phyloP scores from a whole-genome alignment of 2,113 vertebrate genomes.

The Melozone crissalis region DNA sequence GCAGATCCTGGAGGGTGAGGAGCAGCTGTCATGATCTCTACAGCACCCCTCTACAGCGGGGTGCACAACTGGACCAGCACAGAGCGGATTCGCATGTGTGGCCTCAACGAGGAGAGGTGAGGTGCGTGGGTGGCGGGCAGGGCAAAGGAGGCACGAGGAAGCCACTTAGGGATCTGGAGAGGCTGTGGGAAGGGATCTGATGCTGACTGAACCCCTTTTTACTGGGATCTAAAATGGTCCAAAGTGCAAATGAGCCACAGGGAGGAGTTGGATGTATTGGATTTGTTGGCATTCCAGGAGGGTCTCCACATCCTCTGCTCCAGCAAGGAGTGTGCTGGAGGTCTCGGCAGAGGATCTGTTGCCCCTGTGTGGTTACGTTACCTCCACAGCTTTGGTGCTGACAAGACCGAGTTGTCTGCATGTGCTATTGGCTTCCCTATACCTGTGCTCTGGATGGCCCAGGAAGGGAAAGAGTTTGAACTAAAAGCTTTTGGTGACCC shows the following conservation, averaged over 20 bases:
- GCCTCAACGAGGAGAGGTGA: conserved; percentile 85
- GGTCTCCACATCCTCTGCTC: rapidly evolving
- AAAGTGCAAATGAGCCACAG: neutral
- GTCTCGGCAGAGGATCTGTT: neutral
- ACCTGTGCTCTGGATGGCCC: neutral
- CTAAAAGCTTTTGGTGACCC: neutral
- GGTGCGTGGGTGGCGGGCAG: conserved; percentile 11
- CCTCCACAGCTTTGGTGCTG: neutral
- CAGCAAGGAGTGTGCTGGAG: rapidly evolving
- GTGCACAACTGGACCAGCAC: conserved; percentile 79
- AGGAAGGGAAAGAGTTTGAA: neutral
- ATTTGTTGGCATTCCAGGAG: neutral
- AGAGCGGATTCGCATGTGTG: conserved; percentile 81
- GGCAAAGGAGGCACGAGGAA: neutral
- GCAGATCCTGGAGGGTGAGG: conserved; percentile 50
- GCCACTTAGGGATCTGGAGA: neutral
- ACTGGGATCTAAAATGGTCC: neutral
- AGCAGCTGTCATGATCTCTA: conserved; percentile 84
- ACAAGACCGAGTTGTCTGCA: neutral
- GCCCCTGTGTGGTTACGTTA: rapidly evolving
- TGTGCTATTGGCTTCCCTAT: neutral
- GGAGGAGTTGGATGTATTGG: neutral
- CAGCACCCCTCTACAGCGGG: conserved; percentile 77
- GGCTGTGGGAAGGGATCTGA: neutral
- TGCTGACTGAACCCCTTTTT: neutral